Evolutionary conservation across 2,888 invertebrate species (phyloP), one percentile per base, ranked within the genome.

Genomic region (Tenthredo notha): DNA sequence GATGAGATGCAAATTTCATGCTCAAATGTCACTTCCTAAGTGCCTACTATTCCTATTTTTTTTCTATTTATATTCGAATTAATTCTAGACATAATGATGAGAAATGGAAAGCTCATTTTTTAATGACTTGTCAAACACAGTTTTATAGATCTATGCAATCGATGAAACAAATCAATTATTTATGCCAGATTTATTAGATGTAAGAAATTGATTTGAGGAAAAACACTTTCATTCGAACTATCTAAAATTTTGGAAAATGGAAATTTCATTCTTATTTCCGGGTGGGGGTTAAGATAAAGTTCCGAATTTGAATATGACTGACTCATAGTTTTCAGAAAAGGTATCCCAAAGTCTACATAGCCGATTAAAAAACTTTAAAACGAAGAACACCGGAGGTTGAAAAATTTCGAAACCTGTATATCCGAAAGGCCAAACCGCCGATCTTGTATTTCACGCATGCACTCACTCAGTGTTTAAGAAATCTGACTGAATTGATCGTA

Each of bases 11-110:
- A n/a, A 18, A n/a, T 54, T n/a, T 54, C 7, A n/a, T 54, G n/a
- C 54, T 54, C n/a, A n/a, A 54, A 54, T n/a, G n/a, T n/a, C n/a
- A 54, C n/a, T 54, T 54, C 54, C 54, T 54, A 54, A 54, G n/a
- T 47, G n/a, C 7, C 54, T n/a, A 54, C n/a, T 54, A 6, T 2
- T n/a, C n/a, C n/a, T n/a, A 54, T n/a, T 7, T 7, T n/a, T 18
- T 54, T 1, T 54, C 18, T 37, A 37, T 1, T n/a, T 54, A 1
- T 54, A 54, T n/a, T 54, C 50, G 54, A n/a, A 7, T n/a, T 7
- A n/a, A 50, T 50, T 50, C 6, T 50, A 50, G n/a, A 50, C 18
- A 50, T 43, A 50, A 5, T n/a, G 6, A 18, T 50, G 1, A 5
- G 18, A 50, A 50, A 50, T 50, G n/a, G 50, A n/a, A 50, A n/a